Conservation (phyloP, 2,888 invertebrate species). For the Eupithecia exiguata region DNA sequence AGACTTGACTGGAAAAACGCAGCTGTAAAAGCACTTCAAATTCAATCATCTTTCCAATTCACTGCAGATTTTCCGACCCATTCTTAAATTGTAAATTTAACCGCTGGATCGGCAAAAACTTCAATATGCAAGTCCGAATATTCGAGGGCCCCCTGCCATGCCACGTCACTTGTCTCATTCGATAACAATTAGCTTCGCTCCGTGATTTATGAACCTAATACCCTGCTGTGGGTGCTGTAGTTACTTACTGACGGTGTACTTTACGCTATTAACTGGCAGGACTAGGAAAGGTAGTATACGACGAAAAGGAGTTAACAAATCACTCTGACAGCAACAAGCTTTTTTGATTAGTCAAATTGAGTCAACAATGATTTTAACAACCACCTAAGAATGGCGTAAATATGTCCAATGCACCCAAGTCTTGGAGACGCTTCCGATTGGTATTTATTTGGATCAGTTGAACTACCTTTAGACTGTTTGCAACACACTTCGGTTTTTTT, state of each 20-base stretch:
- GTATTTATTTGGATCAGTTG: not conserved
- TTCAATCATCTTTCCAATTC: not conserved
- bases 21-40: not conserved
- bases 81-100: not conserved
- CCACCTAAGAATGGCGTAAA: not conserved
- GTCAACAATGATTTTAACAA: not conserved
- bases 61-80: not conserved
- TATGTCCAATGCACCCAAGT: not conserved
- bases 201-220: constrained; percentile 71
- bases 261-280: not conserved
- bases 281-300: not conserved
- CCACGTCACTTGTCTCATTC: constrained; percentile 43
- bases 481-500: no score
- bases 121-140: constrained; percentile 35
- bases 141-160: constrained; percentile 23
- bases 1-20: not conserved
- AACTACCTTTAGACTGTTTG: not conserved
- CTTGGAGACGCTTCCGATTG: not conserved
- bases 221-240: constrained; percentile 52
- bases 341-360: not conserved
- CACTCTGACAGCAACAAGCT: not conserved
- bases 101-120: constrained; percentile 18
- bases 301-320: not conserved
- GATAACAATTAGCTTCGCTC: constrained; percentile 73
- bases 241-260: constrained; percentile 51